Base-by-base conservation (phyloP, 2,888 invertebrate genomes). In the Cantharis flavilabris region DNA sequence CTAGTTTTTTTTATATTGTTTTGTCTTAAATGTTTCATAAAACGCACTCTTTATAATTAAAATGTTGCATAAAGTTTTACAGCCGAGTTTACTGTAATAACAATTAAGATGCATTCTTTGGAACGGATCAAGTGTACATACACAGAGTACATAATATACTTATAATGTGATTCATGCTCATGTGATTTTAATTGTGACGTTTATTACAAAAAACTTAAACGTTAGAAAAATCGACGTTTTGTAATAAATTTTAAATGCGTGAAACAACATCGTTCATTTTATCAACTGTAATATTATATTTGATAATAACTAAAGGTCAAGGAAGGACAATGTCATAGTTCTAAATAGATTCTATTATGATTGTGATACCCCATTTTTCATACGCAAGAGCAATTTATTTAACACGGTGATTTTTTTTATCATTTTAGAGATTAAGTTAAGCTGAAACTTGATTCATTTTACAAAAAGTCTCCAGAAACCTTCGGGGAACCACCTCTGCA, bases 151-250 rank as follows among this genome's bases (percentile, higher is more conserved):
- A 67, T 67, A 16, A 67, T 23, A 67, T 23, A 67, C 26, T 73
- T 73, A 62, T 33, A 72, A 67, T 73, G 16, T 73, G 73, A 73
- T 73, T 73, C 73, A 73, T 70, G 70, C 73, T 73, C 70, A 73
- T 70, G 70, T 63, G 73, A 62, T 62, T 73, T 67, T 30, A 69
- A 62, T 63, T 71, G 16, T 28, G 63, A 63, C 30, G 30, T 63
- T 26, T 18, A 67, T 26, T 67, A 67, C 26, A 67, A 26, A 67
- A 73, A 73, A 73, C 20, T 67, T 67, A 26, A 49, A 62, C 63
- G 70, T 3, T 23, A 26, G n/a, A 30, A 33, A 33, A 33, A 49
- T 70, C 33, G 18, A 33, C 33, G 62, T 62, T 49, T 62, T 26
- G 13, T 9, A 62, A 49, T 62, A 30, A 23, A 62, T 69, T 14